A percentile compares a stretch with the other conserved stretches of the same genome.
These are phyloP conservation scores for Clivina fossor DNA, from an alignment of 2,888 invertebrate genomes.

Conservation along the genomic window DNA sequence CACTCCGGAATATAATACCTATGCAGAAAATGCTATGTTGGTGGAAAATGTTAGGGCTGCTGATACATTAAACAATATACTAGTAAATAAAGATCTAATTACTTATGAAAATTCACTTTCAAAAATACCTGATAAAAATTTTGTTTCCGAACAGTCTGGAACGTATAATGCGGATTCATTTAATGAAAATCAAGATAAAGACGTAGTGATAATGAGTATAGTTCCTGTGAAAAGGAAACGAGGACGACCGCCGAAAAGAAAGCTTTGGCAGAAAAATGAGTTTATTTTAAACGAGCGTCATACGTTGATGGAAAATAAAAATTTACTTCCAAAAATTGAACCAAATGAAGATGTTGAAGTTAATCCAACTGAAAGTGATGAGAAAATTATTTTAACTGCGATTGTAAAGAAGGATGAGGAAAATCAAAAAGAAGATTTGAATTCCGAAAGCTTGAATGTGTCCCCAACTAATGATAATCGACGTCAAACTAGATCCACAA, in stretches of 20 bases:
- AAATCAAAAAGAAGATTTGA: background rate
- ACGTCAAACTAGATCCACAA: constrained; percentile 20
- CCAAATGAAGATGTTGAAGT: background rate
- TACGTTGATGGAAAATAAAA: background rate
- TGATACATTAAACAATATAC: background rate
- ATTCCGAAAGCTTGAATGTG: constrained; percentile 2
- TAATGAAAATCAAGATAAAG: background rate
- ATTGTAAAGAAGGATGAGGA: background rate
- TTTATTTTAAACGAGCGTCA: background rate
- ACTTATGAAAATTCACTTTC: constrained; percentile 1
- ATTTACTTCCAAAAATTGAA: background rate
- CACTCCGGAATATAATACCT: constrained; percentile 1
- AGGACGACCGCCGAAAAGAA: constrained; percentile 20
- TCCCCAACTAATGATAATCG: constrained; percentile 10
- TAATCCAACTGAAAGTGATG: background rate
- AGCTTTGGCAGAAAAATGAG: constrained; percentile 5
- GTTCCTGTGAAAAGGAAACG: constrained; percentile 11
- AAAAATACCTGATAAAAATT: constrained; percentile 2
- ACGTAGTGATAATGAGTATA: background rate
- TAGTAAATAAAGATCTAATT: constrained; percentile 3
- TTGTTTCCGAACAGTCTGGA: background rate
- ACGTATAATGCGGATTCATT: background rate
- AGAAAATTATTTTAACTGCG: too few relatives aligned
- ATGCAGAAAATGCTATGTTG: constrained; percentile 3
- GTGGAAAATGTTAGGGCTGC: background rate